Evolutionary conservation across 2,113 vertebrate genomes (phyloP), one percentile per base, ranked within the genome.

Genomic region (Elaphurus davidianus): DNA sequence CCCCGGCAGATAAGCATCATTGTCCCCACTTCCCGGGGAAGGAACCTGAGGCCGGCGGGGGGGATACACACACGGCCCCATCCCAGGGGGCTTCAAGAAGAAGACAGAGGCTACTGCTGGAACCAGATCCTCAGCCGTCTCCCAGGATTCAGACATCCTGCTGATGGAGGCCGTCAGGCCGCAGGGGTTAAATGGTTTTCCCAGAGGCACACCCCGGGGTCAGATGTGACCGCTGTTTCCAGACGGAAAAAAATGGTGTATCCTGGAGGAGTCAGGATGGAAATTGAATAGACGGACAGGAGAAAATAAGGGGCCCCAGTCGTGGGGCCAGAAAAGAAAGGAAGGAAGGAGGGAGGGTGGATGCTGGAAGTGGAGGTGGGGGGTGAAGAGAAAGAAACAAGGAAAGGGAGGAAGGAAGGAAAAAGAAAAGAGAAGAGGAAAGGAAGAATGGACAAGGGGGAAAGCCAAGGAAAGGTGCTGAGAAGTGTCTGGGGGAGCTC

Each of bases 321-420:
- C 43, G 28, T 40, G 8, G 87, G 47, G 11, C 7, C 19, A 60
- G 62, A 92, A 57, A 52, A 19, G 19, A 43, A 54, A 45, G 9
- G 5, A 33, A 62, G 21, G 33, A 55, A 27, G 52, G 33, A 87
- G 30, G 15, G 13, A 67, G 15, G 10, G 28, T n/a, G 30, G 78
- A n/a, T n/a, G 78, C 10, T 21, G 36, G 12, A 5, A 1, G 6
- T 3, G 1, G 7, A 17, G 6, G 1, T 5, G 2, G 4, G 23
- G 23, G 7, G 9, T 13, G 6, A 12, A 17, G 30, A 9, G 7
- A 52, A n/a, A 21, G 33, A n/a, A 27, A 21, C 30, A 64, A 43
- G 23, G 14, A 33, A 40, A 43, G 23, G 52, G 25, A 76, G 21
- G 21, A 15, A 76, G 21, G 21, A 15, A 33, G 33, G 12, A 9